A percentile compares a stretch with the other conserved stretches of the same genome.
phyloP scores from a whole-genome alignment of 2,797 vertebrate genomes.

The Melanotaenia nigrans region DNA sequence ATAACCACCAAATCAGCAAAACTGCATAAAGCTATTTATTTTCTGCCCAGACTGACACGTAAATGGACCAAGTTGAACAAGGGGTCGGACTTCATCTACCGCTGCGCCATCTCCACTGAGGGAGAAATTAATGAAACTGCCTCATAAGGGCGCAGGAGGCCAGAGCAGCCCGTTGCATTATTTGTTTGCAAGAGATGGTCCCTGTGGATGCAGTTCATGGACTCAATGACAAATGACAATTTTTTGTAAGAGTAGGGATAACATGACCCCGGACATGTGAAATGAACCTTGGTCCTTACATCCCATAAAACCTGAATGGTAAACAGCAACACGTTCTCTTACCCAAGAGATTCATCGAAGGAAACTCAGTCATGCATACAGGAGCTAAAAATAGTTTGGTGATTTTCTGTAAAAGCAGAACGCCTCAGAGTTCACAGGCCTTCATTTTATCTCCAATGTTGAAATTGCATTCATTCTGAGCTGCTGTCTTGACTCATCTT shows the following conservation, averaged over 20 bases:
- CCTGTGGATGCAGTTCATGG: background rate
- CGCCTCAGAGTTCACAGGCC: no score
- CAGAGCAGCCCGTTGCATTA: slow-evolving; percentile 2
- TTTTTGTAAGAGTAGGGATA: slow-evolving; percentile 9
- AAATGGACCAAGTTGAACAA: slow-evolving; percentile 22
- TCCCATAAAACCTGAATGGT: background rate
- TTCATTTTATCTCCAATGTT: no score
- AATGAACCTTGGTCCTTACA: slow-evolving; percentile 8
- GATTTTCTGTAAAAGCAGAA: background rate
- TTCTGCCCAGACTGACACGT: slow-evolving; percentile 27
- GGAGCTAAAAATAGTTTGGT: background rate
- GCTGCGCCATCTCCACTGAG: background rate
- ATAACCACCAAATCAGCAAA: slow-evolving; percentile 34
- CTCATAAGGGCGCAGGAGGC: slow-evolving; percentile 14
- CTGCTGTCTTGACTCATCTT: no score
- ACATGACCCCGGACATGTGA: slow-evolving; percentile 13
- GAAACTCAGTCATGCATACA: background rate
- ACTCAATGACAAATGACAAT: slow-evolving; percentile 23
- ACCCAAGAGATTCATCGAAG: background rate
- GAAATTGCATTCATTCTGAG: no score
- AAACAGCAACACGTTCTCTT: slow-evolving; percentile 10
- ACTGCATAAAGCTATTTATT: slow-evolving; percentile 3
- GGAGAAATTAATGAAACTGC: slow-evolving; percentile 26
- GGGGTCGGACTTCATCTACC: slow-evolving; percentile 39
- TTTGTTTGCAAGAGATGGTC: slow-evolving; percentile 35